phyloP scores from a whole-genome alignment of 1,140 invertebrate species.

The Sitodiplosis mosellana region DNA sequence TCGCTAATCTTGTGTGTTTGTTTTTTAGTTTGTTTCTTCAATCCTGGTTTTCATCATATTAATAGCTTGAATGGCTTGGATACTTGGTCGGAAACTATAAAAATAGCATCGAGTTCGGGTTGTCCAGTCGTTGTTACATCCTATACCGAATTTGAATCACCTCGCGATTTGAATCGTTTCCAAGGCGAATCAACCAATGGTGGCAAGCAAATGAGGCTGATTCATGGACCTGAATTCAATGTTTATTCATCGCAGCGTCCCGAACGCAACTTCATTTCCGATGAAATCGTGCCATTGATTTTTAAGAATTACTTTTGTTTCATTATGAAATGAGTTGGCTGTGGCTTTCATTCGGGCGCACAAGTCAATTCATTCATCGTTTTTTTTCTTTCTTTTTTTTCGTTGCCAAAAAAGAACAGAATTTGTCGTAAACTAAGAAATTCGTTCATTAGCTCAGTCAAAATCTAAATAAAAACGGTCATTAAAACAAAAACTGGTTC shows the following conservation, averaged over 20 bases:
- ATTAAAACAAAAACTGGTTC: too few relatives aligned
- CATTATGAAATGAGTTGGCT: slow-evolving; percentile 22
- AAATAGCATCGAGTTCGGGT: slow-evolving; percentile 27
- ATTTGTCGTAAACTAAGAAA: background rate
- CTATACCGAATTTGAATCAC: slow-evolving; percentile 42
- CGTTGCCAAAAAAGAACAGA: background rate
- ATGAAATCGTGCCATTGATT: slow-evolving; percentile 43
- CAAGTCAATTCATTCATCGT: too few relatives aligned
- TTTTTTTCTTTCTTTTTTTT: background rate
- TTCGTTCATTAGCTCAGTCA: too few relatives aligned
- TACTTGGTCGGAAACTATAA: slow-evolving; percentile 44
- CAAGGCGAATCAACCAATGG: slow-evolving; percentile 18
- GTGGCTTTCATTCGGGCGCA: slow-evolving; percentile 14
- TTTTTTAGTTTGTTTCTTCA: slow-evolving; percentile 43
- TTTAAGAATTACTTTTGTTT: slow-evolving; percentile 50
- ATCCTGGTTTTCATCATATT: slow-evolving; percentile 43
- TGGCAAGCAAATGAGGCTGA: slow-evolving; percentile 22
- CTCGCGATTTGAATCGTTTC: slow-evolving; percentile 34
- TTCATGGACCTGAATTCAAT: slow-evolving; percentile 34
- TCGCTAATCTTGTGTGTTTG: slow-evolving; percentile 2
- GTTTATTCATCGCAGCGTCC: slow-evolving; percentile 44
- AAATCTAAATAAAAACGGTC: too few relatives aligned
- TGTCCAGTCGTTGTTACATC: slow-evolving; percentile 41
- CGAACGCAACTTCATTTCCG: slow-evolving; percentile 52
- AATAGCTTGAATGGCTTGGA: slow-evolving; percentile 40